A percentile compares a stretch with the other conserved stretches of the same genome.
phyloP scores from a whole-genome alignment of 2,888 invertebrate species.

The Andrena chrysosceles region DNA sequence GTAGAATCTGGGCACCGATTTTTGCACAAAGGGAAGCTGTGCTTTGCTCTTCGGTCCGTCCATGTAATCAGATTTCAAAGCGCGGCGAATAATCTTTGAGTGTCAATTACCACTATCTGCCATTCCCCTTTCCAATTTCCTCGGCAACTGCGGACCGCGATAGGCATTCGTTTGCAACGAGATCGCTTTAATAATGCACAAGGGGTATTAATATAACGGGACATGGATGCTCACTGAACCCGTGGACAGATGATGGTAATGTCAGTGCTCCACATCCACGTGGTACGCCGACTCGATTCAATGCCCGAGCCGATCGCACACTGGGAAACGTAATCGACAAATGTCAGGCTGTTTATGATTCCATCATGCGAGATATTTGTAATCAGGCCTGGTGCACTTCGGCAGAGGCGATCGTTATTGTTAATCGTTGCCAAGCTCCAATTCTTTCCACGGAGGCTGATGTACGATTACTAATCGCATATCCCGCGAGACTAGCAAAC shows the following conservation, averaged over 20 bases:
- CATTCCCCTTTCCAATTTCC: background rate
- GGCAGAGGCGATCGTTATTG: background rate
- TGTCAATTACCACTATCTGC: background rate
- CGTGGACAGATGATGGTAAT: background rate
- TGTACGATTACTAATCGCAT: too few species aligned
- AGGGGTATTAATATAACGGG: background rate
- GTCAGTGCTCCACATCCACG: background rate
- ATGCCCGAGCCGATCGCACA: background rate
- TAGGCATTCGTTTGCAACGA: background rate
- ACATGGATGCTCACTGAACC: slow-evolving; percentile 4
- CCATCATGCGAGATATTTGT: background rate
- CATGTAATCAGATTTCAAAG: slow-evolving; percentile 7
- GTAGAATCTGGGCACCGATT: background rate
- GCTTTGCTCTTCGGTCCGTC: background rate
- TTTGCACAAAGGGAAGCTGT: background rate
- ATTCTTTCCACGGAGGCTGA: background rate
- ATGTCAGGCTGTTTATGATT: background rate
- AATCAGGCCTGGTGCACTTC: background rate
- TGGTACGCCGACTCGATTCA: slow-evolving; percentile 6
- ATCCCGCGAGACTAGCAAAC: too few species aligned
- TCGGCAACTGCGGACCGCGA: background rate
- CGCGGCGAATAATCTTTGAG: background rate
- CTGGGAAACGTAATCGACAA: background rate
- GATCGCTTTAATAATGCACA: background rate
- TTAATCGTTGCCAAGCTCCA: background rate